These are phyloP conservation scores for Vanessa atalanta DNA, from an alignment of 1,140 invertebrate genomes.

Conservation along the genomic window DNA sequence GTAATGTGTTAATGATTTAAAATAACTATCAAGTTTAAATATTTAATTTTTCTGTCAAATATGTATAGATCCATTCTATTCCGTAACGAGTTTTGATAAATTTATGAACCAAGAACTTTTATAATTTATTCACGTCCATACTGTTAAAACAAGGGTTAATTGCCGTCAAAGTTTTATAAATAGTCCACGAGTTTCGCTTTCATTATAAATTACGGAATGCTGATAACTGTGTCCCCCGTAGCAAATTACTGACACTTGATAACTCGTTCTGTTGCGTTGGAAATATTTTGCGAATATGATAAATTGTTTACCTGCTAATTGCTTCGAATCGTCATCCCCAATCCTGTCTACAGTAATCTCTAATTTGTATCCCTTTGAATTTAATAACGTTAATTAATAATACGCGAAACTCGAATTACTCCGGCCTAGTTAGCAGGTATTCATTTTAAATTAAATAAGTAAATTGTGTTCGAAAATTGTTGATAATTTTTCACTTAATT, in stretches of 20 bases:
- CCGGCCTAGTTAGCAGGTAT: constrained; percentile 29
- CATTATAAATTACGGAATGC: constrained; percentile 29
- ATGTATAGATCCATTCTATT: constrained; percentile 3
- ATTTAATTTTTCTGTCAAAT: no score
- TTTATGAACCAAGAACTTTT: constrained; percentile 42
- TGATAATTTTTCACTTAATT: background rate
- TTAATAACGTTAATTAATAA: constrained; percentile 30
- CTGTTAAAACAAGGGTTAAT: constrained; percentile 50
- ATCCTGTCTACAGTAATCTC: constrained; percentile 11
- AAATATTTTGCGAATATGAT: constrained; percentile 19
- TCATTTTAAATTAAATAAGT: constrained; percentile 24
- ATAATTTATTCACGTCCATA: constrained; percentile 58
- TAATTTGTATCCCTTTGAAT: constrained; percentile 28
- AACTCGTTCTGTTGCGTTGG: constrained; percentile 8
- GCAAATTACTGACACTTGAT: constrained; percentile 30
- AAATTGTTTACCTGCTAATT: constrained; percentile 37
- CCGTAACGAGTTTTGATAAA: constrained; percentile 23
- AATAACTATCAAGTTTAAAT: no score
- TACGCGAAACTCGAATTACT: constrained; percentile 15
- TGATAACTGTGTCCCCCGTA: constrained; percentile 25
- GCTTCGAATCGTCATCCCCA: constrained; percentile 28
- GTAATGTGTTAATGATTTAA: no score
- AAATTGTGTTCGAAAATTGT: constrained; percentile 16
- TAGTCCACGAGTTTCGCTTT: constrained; percentile 45
- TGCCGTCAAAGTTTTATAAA: constrained; percentile 58